Conservation (phyloP, 2,113 vertebrate species). For the Sinocyclocheilus rhinocerous region DNA sequence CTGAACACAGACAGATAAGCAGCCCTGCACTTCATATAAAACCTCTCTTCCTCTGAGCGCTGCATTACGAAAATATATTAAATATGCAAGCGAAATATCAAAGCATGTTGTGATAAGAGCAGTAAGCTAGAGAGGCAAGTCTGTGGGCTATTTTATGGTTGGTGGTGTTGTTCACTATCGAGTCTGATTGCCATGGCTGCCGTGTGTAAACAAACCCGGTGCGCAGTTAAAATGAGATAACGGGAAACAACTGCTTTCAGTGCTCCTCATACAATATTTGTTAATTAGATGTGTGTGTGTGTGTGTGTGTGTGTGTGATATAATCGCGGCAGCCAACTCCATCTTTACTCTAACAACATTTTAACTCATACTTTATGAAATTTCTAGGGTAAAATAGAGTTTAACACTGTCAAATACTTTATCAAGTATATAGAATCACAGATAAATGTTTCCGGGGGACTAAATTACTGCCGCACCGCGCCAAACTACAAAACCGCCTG, state of each 20-base stretch:
- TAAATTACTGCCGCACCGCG: slow-evolving; percentile 58
- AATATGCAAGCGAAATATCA: slow-evolving; percentile 45
- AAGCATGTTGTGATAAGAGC: neutral
- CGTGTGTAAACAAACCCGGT: slow-evolving; percentile 13
- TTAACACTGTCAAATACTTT: neutral
- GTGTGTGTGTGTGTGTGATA: neutral
- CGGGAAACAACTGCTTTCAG: slow-evolving; percentile 31
- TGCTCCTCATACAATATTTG: neutral
- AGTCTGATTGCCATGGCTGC: slow-evolving; percentile 23
- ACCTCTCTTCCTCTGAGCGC: slow-evolving; percentile 78
- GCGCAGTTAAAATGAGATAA: slow-evolving; percentile 20
- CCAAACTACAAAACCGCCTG: slow-evolving; percentile 53
- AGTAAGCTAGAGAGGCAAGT: neutral
- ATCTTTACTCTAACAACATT: neutral
- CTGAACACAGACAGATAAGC: slow-evolving; percentile 86
- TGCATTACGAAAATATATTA: slow-evolving; percentile 65
- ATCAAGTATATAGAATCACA: neutral
- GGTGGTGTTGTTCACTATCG: neutral
- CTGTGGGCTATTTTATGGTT: neutral
- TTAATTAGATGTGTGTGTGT: neutral
- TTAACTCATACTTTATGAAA: neutral
- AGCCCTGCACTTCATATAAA: slow-evolving; percentile 87
- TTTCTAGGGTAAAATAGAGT: neutral
- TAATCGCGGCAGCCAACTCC: neutral
- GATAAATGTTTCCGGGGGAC: slow-evolving; percentile 34